Evolutionary conservation across 2,888 invertebrate genomes (phyloP), one percentile per base, ranked within the genome.

Genomic region (Sarcophaga caerulescens): DNA sequence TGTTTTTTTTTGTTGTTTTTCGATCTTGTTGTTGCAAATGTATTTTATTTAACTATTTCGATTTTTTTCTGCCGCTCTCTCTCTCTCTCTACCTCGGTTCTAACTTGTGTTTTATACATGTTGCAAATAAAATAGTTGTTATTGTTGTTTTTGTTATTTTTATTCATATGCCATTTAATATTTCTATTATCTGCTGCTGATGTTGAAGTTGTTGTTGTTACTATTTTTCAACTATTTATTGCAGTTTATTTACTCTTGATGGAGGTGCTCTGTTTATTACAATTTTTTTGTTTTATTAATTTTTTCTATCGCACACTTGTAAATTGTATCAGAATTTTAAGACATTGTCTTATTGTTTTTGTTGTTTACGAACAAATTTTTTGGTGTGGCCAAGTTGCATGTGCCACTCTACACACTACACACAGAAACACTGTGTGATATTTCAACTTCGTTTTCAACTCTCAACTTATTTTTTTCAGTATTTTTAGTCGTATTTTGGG

Each of bases 401-500:
- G 66, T 47, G 75, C 84, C 65, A 70, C 35, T 35, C 35, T 35
- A 35, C 10, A 35, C 35, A 35, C 3, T 35, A 35, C 74, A 85
- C 63, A 77, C 19, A 71, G 6, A 12, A 73, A 83, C 69, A 68
- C 62, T 68, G n/a, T 10, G 11, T 62, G 17, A 5, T n/a, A 70
- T 57, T 76, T 75, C 35, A 75, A 75, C 79, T 70, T 47, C 4
- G 14, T 14, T 47, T 14, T 47, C 52, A 52, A 52, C 25, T 44
- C 69, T 77, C 75, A 70, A 70, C 59, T 84, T 73, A 70, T 84
- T 70, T 88, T 88, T 89, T 91, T 90, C 90, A 89, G 91, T 0
- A 52, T 4, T 52, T 52, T 52, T 4, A 4, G 5, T 10, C 8
- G 35, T 35, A 35, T 35, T 35, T 35, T 10, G 35, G 17, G 2